A percentile compares a stretch with the other conserved stretches of the same genome.
Evolutionary conservation across 2,113 vertebrate genomes (phyloP).

Genomic region (Mormoops blainvillei): DNA sequence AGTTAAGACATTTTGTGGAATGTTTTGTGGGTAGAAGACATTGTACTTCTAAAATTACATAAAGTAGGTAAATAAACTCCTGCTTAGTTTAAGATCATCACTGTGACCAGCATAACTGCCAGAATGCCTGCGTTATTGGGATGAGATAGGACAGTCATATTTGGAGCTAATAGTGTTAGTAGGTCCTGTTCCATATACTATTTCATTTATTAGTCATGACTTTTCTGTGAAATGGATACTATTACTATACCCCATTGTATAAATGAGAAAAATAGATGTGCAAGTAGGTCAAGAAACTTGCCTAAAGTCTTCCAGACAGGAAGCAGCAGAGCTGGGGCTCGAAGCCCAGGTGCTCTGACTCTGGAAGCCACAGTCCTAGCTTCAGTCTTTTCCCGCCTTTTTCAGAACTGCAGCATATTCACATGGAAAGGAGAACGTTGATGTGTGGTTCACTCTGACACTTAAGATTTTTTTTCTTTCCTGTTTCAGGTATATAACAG

Average conservation of each 20-base stretch:
- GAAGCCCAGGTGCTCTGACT: neutral
- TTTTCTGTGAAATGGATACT: neutral
- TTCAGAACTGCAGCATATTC: neutral
- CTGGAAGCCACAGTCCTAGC: neutral
- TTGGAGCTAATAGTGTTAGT: neutral
- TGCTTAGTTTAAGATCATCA: neutral
- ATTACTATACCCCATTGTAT: neutral
- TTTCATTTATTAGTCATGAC: neutral
- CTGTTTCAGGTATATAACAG: constrained; percentile 79
- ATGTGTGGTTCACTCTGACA: neutral
- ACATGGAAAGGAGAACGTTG: neutral
- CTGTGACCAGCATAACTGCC: neutral
- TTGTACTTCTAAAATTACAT: neutral
- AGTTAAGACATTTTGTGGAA: neutral
- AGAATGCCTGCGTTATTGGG: neutral
- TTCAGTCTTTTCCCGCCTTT: neutral
- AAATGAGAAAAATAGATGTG: neutral
- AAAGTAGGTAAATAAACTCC: neutral
- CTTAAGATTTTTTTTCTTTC: constrained; percentile 19
- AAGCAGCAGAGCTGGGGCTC: neutral
- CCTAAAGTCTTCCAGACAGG: neutral
- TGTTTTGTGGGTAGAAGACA: neutral
- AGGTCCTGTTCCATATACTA: neutral
- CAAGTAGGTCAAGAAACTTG: neutral
- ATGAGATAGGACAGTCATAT: neutral